These are phyloP conservation scores for Pangasius krempfi DNA, from an alignment of 2,797 vertebrate species.

Conservation along the genomic window DNA sequence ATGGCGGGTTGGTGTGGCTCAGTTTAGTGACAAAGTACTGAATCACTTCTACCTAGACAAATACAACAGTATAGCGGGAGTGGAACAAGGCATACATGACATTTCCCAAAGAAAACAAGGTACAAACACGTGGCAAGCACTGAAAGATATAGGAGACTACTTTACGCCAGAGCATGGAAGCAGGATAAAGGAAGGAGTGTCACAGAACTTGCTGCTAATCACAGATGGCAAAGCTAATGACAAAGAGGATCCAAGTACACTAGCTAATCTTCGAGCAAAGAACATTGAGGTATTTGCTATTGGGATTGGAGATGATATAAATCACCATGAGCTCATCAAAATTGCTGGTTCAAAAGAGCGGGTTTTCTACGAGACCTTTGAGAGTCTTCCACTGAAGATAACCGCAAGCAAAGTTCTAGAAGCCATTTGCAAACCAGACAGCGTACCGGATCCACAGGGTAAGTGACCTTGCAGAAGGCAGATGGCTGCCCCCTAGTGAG, in stretches of 20 bases:
- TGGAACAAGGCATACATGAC: slow-evolving; percentile 65
- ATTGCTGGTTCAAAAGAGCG: slow-evolving; percentile 69
- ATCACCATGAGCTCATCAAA: slow-evolving; percentile 71
- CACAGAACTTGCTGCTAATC: slow-evolving; percentile 82
- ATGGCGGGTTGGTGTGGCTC: slow-evolving; percentile 77
- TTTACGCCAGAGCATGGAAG: slow-evolving; percentile 75
- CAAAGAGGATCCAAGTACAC: slow-evolving; percentile 62
- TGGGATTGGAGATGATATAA: slow-evolving; percentile 70
- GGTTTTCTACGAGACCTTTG: slow-evolving; percentile 72
- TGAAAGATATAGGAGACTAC: slow-evolving; percentile 68
- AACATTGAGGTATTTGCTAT: slow-evolving; percentile 77
- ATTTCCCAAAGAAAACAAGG: slow-evolving; percentile 63
- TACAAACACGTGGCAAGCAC: slow-evolving; percentile 72
- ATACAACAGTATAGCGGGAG: slow-evolving; percentile 38
- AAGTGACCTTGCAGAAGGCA: background rate
- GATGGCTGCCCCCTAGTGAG: background rate
- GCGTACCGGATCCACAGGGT: rapidly evolving
- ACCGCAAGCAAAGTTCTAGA: slow-evolving; percentile 63
- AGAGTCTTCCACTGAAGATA: slow-evolving; percentile 67
- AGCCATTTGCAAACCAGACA: slow-evolving; percentile 61
- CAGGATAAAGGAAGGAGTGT: slow-evolving; percentile 63
- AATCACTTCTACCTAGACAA: slow-evolving; percentile 77
- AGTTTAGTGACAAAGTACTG: slow-evolving; percentile 72
- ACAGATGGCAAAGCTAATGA: slow-evolving; percentile 79
- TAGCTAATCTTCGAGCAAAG: slow-evolving; percentile 64